A percentile compares a stretch with the other conserved stretches of the same genome.
Conservation (phyloP, 1,140 invertebrate species). For the Scaptomyza montana region DNA sequence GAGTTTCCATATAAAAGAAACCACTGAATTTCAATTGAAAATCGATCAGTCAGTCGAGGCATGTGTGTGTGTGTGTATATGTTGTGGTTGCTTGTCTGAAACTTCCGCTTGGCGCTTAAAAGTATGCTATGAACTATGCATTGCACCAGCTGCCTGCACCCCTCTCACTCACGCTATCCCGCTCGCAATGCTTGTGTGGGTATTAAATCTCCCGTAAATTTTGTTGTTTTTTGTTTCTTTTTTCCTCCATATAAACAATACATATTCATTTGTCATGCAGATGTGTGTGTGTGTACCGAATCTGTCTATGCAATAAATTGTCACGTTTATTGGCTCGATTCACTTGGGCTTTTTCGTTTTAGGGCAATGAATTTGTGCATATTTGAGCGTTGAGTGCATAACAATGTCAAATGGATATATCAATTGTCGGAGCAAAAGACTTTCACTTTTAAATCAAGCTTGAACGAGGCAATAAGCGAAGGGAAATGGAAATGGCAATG, state of each 20-base stretch:
- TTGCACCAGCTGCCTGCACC: slow-evolving; percentile 12
- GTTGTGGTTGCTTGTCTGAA: slow-evolving; percentile 44
- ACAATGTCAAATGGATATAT: slow-evolving; percentile 45
- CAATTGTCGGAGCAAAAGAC: slow-evolving; percentile 27
- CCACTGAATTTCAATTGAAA: slow-evolving; percentile 78
- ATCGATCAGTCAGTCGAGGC: slow-evolving; percentile 59
- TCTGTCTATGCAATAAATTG: slow-evolving; percentile 53
- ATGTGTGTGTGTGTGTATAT: slow-evolving; percentile 9
- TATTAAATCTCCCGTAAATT: slow-evolving; percentile 29
- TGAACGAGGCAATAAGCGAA: neutral
- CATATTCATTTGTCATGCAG: slow-evolving; percentile 32
- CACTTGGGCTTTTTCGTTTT: slow-evolving; percentile 31
- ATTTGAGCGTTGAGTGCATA: slow-evolving; percentile 43
- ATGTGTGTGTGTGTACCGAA: slow-evolving; percentile 35
- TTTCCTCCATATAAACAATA: slow-evolving; percentile 54
- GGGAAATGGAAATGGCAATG: neutral
- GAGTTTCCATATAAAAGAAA: slow-evolving; percentile 50
- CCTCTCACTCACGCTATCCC: neutral
- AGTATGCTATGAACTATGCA: slow-evolving; percentile 65
- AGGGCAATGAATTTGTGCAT: slow-evolving; percentile 45
- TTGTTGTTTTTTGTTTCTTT: slow-evolving; percentile 11
- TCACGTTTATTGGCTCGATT: slow-evolving; percentile 53
- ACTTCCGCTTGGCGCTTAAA: slow-evolving; percentile 59
- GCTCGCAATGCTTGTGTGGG: slow-evolving; percentile 13
- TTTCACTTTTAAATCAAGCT: neutral